Percentiles rank a stretch among this genome's conserved stretches.
Conservation (phyloP, 2,888 invertebrate species). For the Piscicola geometra region DNA sequence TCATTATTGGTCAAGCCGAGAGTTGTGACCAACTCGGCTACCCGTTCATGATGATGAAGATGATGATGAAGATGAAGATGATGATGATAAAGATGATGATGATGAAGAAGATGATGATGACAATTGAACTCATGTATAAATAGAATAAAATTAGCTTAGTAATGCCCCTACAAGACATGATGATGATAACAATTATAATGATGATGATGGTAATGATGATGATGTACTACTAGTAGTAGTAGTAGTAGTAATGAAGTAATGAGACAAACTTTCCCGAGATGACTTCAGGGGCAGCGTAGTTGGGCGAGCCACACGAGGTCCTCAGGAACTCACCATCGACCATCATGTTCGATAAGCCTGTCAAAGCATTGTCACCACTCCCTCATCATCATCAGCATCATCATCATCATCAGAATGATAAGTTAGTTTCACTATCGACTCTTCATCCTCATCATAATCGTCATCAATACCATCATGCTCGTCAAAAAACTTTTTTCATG, state of each 20-base stretch:
- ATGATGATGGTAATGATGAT: background rate
- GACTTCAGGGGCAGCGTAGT: slow-evolving; percentile 97
- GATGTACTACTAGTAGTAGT: background rate
- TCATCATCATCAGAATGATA: background rate
- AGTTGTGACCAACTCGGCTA: too few species aligned
- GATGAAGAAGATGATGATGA: background rate
- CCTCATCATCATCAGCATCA: slow-evolving; percentile 4
- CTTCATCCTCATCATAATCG: slow-evolving; percentile 5
- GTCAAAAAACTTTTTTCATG: background rate
- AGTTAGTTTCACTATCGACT: too few species aligned
- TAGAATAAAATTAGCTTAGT: background rate
- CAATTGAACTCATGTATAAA: too few species aligned
- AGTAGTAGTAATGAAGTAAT: background rate
- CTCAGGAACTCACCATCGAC: slow-evolving; percentile 96
- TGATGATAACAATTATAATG: background rate
- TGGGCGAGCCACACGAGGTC: slow-evolving; percentile 97
- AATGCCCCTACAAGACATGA: background rate
- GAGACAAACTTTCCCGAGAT: slow-evolving; percentile 80
- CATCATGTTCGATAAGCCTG: slow-evolving; percentile 98
- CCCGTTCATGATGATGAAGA: slow-evolving; percentile 26
- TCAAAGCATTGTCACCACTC: background rate
- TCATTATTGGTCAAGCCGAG: too few species aligned
- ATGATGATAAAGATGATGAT: slow-evolving; percentile 26
- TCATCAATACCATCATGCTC: background rate
- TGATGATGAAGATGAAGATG: slow-evolving; percentile 23